Evolutionary conservation across 64 coral and sea anemone genomes (phyloP).

Genomic region (Actinia tenebrosa): DNA sequence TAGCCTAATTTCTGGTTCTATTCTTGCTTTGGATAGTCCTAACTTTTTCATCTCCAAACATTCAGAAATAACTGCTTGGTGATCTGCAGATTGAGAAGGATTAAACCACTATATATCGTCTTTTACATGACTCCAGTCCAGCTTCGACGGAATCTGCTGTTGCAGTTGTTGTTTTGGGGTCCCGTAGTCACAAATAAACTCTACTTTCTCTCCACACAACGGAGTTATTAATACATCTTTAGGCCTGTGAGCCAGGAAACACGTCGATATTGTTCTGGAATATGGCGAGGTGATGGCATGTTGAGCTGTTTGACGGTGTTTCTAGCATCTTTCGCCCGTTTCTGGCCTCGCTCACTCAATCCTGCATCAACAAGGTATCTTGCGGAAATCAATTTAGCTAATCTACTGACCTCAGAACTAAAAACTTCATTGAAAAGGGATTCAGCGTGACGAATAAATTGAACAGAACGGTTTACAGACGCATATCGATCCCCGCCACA

Average conservation of each 20-base stretch:
- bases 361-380: constrained; percentile 16
- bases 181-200: constrained; percentile 44
- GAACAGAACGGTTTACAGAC: neutral
- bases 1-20: constrained; percentile 30
- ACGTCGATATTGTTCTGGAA: constrained; percentile 33
- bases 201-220: constrained; percentile 18
- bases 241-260: constrained; percentile 32
- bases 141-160: neutral
- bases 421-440: constrained; percentile 41
- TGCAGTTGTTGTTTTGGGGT: constrained; percentile 1
- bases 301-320: constrained; percentile 10
- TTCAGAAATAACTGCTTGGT: constrained; percentile 23
- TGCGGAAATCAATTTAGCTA: neutral
- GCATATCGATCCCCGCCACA: neutral
- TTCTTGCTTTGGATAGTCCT: neutral
- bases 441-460: constrained; percentile 51
- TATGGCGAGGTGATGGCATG: constrained; percentile 44
- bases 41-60: neutral
- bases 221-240: constrained; percentile 37
- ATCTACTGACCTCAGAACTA: neutral
- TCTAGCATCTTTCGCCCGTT: constrained; percentile 9
- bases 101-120: constrained; percentile 50
- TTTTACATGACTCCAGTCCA: constrained; percentile 33
- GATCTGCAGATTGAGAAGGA: neutral
- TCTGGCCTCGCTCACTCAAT: constrained; percentile 25